Conservation (phyloP, 2,888 invertebrate species). For the Hedya salicella region DNA sequence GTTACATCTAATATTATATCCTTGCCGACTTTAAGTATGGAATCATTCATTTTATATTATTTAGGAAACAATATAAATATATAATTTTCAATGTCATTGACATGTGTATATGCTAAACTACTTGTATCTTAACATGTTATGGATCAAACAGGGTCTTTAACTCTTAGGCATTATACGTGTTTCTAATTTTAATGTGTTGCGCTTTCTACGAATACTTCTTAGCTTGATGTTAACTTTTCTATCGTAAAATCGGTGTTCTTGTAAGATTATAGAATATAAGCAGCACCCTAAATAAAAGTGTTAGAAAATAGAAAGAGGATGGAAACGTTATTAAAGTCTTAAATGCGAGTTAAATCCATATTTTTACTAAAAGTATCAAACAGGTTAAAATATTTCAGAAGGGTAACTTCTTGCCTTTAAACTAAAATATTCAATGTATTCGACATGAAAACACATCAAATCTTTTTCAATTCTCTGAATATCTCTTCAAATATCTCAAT, state of each 20-base stretch:
- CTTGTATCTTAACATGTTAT: constrained; percentile 73
- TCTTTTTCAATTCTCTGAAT: neutral
- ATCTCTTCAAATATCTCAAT: neutral
- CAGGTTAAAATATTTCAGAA: neutral
- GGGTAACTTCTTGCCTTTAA: neutral
- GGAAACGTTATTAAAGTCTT: neutral
- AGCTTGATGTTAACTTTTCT: constrained; percentile 38
- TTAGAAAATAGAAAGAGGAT: neutral
- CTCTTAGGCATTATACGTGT: constrained; percentile 73
- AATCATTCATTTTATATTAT: neutral
- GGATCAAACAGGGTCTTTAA: constrained; percentile 81
- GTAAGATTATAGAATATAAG: constrained; percentile 29
- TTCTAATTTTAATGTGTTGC: constrained; percentile 40
- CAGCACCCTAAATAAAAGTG: constrained; percentile 22
- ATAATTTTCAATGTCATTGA: constrained; percentile 20
- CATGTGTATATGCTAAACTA: constrained; percentile 48
- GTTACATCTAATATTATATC: neutral
- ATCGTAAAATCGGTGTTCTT: constrained; percentile 41
- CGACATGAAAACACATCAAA: too few relatives aligned
- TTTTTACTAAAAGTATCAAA: neutral
- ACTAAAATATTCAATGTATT: too few relatives aligned
- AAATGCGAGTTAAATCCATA: neutral
- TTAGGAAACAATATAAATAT: neutral
- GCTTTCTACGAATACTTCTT: constrained; percentile 36
- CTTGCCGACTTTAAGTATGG: neutral